Percentiles rank a stretch among this genome's conserved stretches.
Evolutionary conservation across 2,113 vertebrate genomes (phyloP).

Genomic region (Varanus komodoensis): DNA sequence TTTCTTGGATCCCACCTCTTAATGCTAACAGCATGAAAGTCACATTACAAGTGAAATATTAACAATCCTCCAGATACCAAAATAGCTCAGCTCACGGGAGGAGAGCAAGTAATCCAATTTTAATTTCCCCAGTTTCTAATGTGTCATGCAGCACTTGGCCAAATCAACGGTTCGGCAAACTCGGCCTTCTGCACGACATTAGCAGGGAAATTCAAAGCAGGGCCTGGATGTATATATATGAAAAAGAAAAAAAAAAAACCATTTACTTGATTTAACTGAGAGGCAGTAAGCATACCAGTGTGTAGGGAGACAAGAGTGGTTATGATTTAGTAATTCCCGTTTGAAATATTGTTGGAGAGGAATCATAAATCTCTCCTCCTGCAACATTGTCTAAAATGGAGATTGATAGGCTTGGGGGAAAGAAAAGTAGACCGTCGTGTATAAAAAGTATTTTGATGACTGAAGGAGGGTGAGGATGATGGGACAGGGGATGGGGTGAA

Average conservation of each 20-base stretch:
- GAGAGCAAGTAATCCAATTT: constrained; percentile 45
- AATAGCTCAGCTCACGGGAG: constrained; percentile 33
- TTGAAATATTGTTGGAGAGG: constrained; percentile 7
- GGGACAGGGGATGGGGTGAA: not conserved
- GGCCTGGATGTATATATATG: not conserved
- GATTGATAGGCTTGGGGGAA: constrained; percentile 6
- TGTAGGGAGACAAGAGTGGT: constrained; percentile 15
- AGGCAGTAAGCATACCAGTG: constrained; percentile 25
- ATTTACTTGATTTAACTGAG: constrained; percentile 49
- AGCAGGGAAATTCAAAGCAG: constrained; percentile 37
- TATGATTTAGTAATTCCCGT: constrained; percentile 35
- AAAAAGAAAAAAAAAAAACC: constrained; percentile 2
- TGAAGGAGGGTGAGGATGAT: not conserved
- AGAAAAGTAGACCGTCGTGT: constrained; percentile 13
- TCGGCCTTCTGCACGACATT: constrained; percentile 1
- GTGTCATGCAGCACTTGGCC: constrained; percentile 29
- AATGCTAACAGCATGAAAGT: constrained; percentile 4
- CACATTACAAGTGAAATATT: constrained; percentile 52
- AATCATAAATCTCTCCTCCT: constrained; percentile 9
- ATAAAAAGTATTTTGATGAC: constrained; percentile 21
- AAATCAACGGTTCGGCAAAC: constrained; percentile 33
- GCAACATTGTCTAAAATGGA: constrained; percentile 16
- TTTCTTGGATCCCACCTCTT: constrained; percentile 20
- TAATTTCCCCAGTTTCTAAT: constrained; percentile 54
- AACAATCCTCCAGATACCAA: constrained; percentile 31